Percentiles rank a stretch among this genome's conserved stretches.
These are phyloP conservation scores for Neolamprologus fasciatus DNA, from an alignment of 2,113 vertebrate genomes.

Conservation along the genomic window DNA sequence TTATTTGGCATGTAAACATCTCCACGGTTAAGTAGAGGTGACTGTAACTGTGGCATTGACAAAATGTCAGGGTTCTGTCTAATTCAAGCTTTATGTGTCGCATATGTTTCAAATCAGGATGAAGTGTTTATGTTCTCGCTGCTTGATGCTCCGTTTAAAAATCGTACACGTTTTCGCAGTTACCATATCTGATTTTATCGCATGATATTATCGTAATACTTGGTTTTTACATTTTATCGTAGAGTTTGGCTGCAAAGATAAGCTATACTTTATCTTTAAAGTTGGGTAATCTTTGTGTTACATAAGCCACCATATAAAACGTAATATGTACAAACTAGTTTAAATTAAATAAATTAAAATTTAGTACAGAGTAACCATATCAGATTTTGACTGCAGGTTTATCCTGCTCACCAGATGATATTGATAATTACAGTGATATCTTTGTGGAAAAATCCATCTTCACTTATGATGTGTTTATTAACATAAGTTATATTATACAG, in stretches of 20 bases:
- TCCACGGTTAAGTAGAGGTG: background rate
- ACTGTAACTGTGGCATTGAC: background rate
- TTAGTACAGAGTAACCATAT: background rate
- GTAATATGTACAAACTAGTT: background rate
- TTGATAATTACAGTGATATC: background rate
- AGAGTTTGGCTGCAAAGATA: background rate
- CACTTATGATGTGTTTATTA: background rate
- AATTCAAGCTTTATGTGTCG: background rate
- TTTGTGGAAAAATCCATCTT: background rate
- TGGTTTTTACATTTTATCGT: background rate
- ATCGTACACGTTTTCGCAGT: background rate
- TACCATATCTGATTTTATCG: background rate
- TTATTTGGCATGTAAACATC: background rate
- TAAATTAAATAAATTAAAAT: background rate
- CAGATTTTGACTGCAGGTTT: background rate
- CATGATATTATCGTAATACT: background rate
- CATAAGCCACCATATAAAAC: background rate
- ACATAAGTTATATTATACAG: background rate
- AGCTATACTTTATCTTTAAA: background rate
- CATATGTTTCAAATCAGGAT: background rate
- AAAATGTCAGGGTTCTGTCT: background rate
- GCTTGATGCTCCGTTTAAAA: background rate
- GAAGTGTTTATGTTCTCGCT: background rate
- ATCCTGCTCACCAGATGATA: background rate
- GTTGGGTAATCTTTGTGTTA: background rate